These are phyloP conservation scores for Melieria picta DNA, from an alignment of 2,888 invertebrate species.

Conservation along the genomic window DNA sequence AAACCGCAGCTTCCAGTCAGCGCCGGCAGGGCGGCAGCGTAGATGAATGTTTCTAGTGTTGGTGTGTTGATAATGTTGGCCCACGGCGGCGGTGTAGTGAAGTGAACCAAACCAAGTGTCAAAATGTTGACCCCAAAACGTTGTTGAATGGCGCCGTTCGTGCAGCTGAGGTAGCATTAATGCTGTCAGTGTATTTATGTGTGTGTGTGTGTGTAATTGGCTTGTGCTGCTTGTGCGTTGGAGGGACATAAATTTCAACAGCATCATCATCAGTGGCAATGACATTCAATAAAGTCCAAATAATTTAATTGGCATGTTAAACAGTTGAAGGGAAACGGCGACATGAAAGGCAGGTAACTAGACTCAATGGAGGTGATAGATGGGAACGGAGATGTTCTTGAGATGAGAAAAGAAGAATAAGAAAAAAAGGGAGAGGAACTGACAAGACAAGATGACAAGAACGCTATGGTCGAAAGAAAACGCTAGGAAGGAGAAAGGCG, in stretches of 20 bases:
- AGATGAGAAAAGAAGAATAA: too few species aligned
- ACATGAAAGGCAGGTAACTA: not conserved
- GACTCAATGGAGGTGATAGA: too few species aligned
- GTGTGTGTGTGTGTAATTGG: not conserved
- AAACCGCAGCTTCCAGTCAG: not conserved
- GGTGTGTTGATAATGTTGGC: conserved; percentile 2
- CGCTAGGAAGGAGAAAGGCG: too few species aligned
- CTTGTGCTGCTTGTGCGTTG: conserved; percentile 4
- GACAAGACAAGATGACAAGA: too few species aligned
- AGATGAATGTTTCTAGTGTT: not conserved
- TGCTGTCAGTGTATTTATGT: not conserved
- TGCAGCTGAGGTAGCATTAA: not conserved
- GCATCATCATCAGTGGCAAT: too few species aligned
- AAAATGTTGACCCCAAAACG: not conserved
- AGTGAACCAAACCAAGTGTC: not conserved
- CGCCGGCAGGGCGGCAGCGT: not conserved
- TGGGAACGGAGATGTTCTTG: too few species aligned
- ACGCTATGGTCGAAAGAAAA: too few species aligned
- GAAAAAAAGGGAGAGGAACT: too few species aligned
- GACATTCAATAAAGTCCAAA: conserved; percentile 44
- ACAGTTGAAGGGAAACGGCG: conserved; percentile 22
- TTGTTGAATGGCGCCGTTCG: conserved; percentile 12
- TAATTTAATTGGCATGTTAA: conserved; percentile 45
- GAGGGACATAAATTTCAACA: conserved; percentile 35
- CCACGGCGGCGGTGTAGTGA: not conserved